These are phyloP conservation scores for Noctilio leporinus DNA, from an alignment of 2,113 vertebrate genomes.

Conservation along the genomic window DNA sequence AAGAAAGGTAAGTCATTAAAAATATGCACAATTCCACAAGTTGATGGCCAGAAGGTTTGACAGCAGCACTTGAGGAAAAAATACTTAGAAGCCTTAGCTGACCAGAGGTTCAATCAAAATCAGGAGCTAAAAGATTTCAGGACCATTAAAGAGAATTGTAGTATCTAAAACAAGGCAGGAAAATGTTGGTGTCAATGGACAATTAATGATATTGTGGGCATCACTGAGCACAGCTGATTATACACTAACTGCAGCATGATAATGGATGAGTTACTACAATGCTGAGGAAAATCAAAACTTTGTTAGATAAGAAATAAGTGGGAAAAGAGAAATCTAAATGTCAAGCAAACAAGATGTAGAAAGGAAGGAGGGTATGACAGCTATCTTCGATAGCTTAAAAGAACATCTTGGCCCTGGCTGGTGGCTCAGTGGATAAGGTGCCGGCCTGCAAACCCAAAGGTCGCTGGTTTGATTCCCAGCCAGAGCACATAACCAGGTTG, in stretches of 20 bases:
- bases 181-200: neutral
- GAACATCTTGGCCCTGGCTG: too few relatives aligned
- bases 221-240: neutral
- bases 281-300: neutral
- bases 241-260: neutral
- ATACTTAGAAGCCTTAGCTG: neutral
- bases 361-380: neutral
- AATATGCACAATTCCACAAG: neutral
- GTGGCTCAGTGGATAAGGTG: too few relatives aligned
- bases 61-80: neutral
- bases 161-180: neutral
- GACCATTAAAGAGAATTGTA: neutral
- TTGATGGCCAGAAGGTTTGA: neutral
- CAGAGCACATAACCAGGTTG: too few relatives aligned
- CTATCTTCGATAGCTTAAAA: neutral
- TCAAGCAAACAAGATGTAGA: neutral
- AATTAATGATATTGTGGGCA: neutral
- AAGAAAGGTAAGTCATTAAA: neutral
- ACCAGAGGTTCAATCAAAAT: neutral
- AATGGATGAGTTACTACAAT: neutral
- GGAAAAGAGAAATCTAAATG: neutral
- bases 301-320: neutral
- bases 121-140: neutral
- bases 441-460: too few relatives aligned
- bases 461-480: too few relatives aligned